These are phyloP conservation scores for Scomber scombrus DNA, from an alignment of 2,113 vertebrate species.

Conservation along the genomic window DNA sequence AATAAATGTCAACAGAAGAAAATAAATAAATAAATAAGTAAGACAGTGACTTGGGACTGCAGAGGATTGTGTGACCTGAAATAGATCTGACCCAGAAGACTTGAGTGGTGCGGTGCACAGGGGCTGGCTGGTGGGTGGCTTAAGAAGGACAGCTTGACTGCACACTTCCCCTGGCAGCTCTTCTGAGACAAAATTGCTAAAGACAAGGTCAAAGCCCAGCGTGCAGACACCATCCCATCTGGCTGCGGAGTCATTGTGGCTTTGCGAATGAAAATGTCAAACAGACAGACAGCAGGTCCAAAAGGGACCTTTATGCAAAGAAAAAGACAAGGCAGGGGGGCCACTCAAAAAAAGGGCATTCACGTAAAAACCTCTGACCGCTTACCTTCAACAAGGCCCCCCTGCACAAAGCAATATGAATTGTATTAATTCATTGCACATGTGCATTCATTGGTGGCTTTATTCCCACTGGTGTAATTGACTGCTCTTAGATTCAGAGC, in stretches of 20 bases:
- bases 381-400: conserved; percentile 26
- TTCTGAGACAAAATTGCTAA: conserved; percentile 57
- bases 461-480: conserved; percentile 30
- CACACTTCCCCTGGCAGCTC: conserved; percentile 64
- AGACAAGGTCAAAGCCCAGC: conserved; percentile 74
- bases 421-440: conserved; percentile 44
- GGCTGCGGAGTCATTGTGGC: conserved; percentile 54
- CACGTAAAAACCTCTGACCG: conserved; percentile 42
- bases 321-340: conserved; percentile 27
- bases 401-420: conserved; percentile 6
- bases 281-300: conserved; percentile 66
- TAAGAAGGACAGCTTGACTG: conserved; percentile 60
- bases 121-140: conserved; percentile 40
- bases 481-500: conserved; percentile 27
- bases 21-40: conserved; percentile 7
- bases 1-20: conserved; percentile 47
- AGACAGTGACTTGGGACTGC: conserved; percentile 26
- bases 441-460: conserved; percentile 28
- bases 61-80: conserved; percentile 59
- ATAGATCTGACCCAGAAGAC: conserved; percentile 40
- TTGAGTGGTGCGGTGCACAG: conserved; percentile 24
- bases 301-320: conserved; percentile 42
- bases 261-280: conserved; percentile 79
- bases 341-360: conserved; percentile 31
- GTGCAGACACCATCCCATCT: conserved; percentile 65